Evolutionary conservation across 2,797 vertebrate species (phyloP), one percentile per base, ranked within the genome.

Genomic region (Fundulus diaphanus): DNA sequence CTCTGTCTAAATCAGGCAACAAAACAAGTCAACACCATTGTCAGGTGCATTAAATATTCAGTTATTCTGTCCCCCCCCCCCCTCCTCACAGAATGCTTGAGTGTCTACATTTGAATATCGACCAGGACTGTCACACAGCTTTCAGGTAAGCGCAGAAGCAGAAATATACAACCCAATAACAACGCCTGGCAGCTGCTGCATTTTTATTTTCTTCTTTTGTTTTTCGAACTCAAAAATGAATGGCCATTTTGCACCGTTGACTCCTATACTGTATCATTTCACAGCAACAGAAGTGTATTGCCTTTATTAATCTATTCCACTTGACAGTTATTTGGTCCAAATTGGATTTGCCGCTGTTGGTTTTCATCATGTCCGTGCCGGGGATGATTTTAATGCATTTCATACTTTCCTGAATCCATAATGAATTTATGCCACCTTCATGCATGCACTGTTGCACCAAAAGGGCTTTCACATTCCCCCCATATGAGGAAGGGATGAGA

Each of bases 31-130:
- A 91, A 91, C 87, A 81, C 72, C 73, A 77, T 81, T 91, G 92
- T 91, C 88, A 90, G 90, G 76, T 90, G 71, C 92, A 93, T 94
- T 94, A 94, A 65, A 77, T 93, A 94, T 94, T 94, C 93, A 94
- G 92, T 93, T 94, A 94, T 94, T 94, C 92, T 77, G 87, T 92
- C 88, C 85, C 72, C 68, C 70, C 83, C 87, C 52, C 81, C 88
- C 85, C 72, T 69, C 70, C 83, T 87, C 52, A 7, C 84, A 85
- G 88, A 82, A 92, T 92, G 91, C 90, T 91, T 90, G 84, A 92
- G 90, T 82, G 92, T 93, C 88, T 90, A 82, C 89, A 93, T 94
- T 93, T 92, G 88, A 93, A 93, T 93, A 92, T 85, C 71, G 89
- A 90, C 91, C 90, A 90, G 84, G 89, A 90, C 93, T 93, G 93